Conservation (phyloP, 2,113 vertebrate genomes). For the Sphyrna mokarran region DNA sequence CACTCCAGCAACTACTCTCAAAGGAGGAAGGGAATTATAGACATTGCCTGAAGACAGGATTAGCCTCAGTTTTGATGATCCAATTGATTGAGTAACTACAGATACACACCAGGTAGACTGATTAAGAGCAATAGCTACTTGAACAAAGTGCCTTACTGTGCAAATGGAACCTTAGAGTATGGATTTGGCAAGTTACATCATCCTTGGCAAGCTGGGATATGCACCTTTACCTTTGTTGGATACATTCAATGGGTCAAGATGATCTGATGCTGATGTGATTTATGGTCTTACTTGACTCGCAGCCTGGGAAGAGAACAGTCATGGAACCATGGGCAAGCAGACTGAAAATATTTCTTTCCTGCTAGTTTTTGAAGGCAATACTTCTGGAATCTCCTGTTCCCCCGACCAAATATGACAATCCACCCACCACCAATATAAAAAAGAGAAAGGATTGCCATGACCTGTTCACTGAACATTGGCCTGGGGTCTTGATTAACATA, state of each 20-base stretch:
- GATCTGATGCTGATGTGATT: not conserved
- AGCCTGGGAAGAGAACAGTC: not conserved
- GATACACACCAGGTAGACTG: not conserved
- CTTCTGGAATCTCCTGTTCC: not conserved
- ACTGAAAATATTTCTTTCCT: not conserved
- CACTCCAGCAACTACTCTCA: not conserved
- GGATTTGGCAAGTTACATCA: not conserved
- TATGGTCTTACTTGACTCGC: not conserved
- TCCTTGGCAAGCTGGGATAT: not conserved
- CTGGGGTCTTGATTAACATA: not conserved
- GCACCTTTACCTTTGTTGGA: no score
- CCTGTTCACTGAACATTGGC: not conserved
- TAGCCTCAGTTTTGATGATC: not conserved
- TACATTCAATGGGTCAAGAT: not conserved
- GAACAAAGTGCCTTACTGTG: not conserved
- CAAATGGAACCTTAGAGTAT: not conserved
- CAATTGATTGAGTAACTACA: not conserved
- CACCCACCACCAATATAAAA: not conserved
- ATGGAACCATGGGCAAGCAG: not conserved
- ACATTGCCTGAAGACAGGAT: not conserved
- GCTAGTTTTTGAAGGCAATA: not conserved
- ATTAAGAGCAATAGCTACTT: not conserved
- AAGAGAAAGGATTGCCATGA: not conserved
- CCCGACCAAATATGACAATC: no score
- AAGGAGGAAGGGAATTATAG: no score